Percentiles rank a stretch among this genome's conserved stretches.
These are phyloP conservation scores for Petromus typicus DNA, from an alignment of 2,113 vertebrate genomes.

Conservation along the genomic window DNA sequence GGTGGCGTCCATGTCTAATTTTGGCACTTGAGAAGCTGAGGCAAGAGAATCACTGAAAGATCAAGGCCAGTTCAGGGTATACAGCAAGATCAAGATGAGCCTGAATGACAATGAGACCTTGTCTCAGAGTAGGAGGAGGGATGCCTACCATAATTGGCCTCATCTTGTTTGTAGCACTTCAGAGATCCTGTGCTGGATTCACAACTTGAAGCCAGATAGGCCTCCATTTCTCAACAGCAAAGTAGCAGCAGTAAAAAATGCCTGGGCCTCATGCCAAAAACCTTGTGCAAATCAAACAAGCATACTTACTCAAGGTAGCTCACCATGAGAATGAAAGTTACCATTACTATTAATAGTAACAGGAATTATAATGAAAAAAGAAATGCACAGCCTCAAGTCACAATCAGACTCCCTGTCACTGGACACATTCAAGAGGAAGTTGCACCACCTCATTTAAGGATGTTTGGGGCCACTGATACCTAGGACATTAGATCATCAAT, in stretches of 20 bases:
- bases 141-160: neutral
- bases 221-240: neutral
- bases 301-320: conserved; percentile 11
- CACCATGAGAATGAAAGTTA: neutral
- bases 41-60: neutral
- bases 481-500: conserved; percentile 22
- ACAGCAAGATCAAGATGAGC: neutral
- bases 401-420: neutral
- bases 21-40: neutral
- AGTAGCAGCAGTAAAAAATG: neutral
- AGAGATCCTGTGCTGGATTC: neutral
- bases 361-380: neutral
- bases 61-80: neutral
- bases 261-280: neutral
- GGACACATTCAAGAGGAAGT: neutral
- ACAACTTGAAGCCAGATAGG: neutral
- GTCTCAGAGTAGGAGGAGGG: neutral
- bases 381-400: neutral
- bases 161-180: neutral
- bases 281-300: neutral
- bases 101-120: neutral
- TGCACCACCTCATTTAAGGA: neutral
- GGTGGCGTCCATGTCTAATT: neutral
- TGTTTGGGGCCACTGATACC: conserved; percentile 31
- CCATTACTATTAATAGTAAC: conserved; percentile 1